Base-by-base conservation (phyloP, 2,797 vertebrate species). In the Onychomys leucogaster region DNA sequence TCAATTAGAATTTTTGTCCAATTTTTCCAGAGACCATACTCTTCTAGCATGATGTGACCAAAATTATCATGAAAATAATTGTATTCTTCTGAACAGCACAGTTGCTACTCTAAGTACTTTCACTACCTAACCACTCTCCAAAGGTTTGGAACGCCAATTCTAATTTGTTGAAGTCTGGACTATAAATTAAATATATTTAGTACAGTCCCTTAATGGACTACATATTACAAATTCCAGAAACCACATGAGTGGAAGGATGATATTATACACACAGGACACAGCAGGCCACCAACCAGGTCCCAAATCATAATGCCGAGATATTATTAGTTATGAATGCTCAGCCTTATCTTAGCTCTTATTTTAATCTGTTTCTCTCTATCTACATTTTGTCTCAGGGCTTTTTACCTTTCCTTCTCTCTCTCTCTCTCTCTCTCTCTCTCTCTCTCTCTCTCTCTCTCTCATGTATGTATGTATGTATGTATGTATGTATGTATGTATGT, bases 11-110 rank as follows among this genome's bases (percentile, higher is more conserved):
- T 37, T 57, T 25, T 25, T 75, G 16, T 19, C 32, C 88, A 73
- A 67, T 81, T 90, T 65, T 61, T n/a, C 61, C 83, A 91, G 76
- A 90, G 80, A 41, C 59, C 80, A 78, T 86, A 67, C 67, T 86
- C 59, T 61, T 75, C 59, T 81, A 12, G 12, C 23, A 71, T 41
- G 14, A 34, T 41, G 41, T 13, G 14, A 2, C 41, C 57, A n/a
- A 86, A 67, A 2, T 46, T 3, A 37, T 25, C 25, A 21, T 71
- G 75, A 63, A 85, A 69, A 43, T 86, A 67, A 85, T 34, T 84
- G 57, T 83, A 63, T 84, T 75, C 52, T 91, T 91, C 83, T 52
- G 19, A 65, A 84, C 76, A 88, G 23, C 49, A 78, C 49, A 17
- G 61, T 19, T 76, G 27, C 17, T 89, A 13, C 34, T 90, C 52